Base-by-base conservation (phyloP, 2,797 vertebrate genomes). In the Petrocephalus schoutedeni region DNA sequence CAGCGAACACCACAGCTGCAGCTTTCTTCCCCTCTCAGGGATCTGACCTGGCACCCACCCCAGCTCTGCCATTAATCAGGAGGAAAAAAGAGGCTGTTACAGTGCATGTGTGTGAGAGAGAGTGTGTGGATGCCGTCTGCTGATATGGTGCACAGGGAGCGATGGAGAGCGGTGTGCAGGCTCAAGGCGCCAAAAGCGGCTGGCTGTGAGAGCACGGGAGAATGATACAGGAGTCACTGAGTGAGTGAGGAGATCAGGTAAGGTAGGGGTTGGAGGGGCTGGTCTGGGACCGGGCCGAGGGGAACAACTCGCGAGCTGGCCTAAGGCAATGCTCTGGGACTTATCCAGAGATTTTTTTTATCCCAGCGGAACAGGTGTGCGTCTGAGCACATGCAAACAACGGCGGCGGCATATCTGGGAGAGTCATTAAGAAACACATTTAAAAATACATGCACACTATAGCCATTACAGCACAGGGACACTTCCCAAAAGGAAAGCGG, bases 1-100 rank as follows among this genome's bases (percentile, higher is more conserved):
- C 93, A 96, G 96, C 95, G 96, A 97, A 95, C 83, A 96, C 96
- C 96, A 95, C 96, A 97, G 95, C 94, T 95, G 94, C 94, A 90
- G 92, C 92, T 89, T 90, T 91, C 91, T 92, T 90, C 89, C 89
- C 92, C 92, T 91, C 85, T 86, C 87, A 89, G 91, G 89, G 89
- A 94, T 93, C 94, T 95, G 91, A 93, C 95, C 95, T 96, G 94
- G 95, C 95, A 96, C 92, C 93, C 94, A 95, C 94, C 95, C 95
- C 94, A 93, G 90, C 94, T 94, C 95, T 95, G 94, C 95, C 96
- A 96, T 97, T 96, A 96, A 97, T 97, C 94, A 95, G 91, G 90
- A 89, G 67, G 82, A 89, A 87, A 87, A 88, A 87, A 89, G 91
- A 88, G 90, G 93, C 93, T 93, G 92, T 90, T 91, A 91, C 86